Evolutionary conservation across 2,797 vertebrate genomes (phyloP).

Genomic region (Linurgus olivaceus): DNA sequence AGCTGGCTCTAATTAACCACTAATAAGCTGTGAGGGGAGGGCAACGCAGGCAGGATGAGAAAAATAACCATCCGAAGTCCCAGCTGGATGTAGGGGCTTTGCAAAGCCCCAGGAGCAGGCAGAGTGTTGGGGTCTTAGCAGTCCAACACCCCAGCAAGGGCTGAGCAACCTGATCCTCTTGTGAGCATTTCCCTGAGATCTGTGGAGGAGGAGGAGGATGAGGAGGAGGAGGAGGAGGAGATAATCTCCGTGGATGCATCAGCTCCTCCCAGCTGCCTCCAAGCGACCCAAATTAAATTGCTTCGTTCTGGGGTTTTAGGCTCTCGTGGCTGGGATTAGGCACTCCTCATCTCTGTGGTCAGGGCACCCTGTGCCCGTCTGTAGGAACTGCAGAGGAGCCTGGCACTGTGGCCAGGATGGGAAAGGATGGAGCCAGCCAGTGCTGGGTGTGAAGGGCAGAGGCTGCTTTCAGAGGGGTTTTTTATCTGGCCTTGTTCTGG

Average conservation of each 20-base stretch:
- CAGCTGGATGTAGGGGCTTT: neutral
- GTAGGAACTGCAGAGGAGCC: neutral
- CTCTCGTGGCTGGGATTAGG: constrained; percentile 54
- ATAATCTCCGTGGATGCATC: neutral
- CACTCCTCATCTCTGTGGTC: neutral
- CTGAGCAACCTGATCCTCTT: neutral
- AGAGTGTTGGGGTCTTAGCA: neutral
- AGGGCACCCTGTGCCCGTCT: neutral
- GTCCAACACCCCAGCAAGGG: neutral
- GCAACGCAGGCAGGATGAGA: neutral
- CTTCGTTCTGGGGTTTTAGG: constrained; percentile 50
- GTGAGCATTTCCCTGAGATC: neutral
- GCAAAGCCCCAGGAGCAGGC: neutral
- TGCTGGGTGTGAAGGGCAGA: neutral
- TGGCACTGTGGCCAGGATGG: neutral
- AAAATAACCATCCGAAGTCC: neutral
- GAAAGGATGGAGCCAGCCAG: neutral
- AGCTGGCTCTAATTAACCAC: neutral
- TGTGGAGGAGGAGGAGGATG: neutral
- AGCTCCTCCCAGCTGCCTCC: neutral
- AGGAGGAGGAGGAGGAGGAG: neutral
- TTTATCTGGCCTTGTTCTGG: neutral
- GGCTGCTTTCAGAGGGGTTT: neutral
- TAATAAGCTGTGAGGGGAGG: neutral
- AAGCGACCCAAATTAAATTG: neutral